A percentile compares a stretch with the other conserved stretches of the same genome.
phyloP scores from a whole-genome alignment of 2,113 vertebrate species.

The Malurus alboscapulatus region DNA sequence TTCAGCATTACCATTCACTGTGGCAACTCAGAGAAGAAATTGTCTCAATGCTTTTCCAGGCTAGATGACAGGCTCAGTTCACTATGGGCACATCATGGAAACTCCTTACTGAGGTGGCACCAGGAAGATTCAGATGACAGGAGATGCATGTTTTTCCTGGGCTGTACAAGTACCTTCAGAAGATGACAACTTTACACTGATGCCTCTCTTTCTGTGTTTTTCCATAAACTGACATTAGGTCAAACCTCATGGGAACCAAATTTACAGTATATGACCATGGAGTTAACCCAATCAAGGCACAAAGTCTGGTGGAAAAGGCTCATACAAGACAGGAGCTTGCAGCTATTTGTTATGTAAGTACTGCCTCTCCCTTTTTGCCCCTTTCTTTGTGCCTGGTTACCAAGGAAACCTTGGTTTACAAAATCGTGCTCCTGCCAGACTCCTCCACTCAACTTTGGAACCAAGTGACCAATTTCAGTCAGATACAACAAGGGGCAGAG shows the following conservation, averaged over 20 bases:
- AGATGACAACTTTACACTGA: background rate
- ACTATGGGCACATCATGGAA: background rate
- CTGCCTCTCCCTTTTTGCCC: background rate
- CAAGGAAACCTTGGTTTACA: background rate
- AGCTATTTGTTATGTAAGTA: conserved; percentile 92
- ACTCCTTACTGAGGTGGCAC: background rate
- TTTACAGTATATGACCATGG: conserved; percentile 95
- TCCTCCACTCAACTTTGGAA: background rate
- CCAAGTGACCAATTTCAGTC: background rate
- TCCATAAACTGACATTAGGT: conserved; percentile 72
- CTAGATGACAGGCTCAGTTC: background rate
- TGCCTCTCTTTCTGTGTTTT: background rate
- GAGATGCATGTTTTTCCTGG: background rate
- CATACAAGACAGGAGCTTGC: conserved; percentile 90
- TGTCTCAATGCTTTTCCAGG: background rate
- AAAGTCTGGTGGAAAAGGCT: conserved; percentile 82
- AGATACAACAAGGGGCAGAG: background rate
- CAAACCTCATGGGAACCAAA: conserved; percentile 96
- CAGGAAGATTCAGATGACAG: background rate
- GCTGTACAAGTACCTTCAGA: background rate
- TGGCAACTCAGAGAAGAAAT: background rate
- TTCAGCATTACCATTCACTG: background rate
- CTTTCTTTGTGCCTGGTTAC: background rate
- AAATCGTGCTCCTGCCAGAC: background rate
- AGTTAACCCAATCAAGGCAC: conserved; percentile 85